These are phyloP conservation scores for Hedya salicella DNA, from an alignment of 2,888 invertebrate species.

Conservation along the genomic window DNA sequence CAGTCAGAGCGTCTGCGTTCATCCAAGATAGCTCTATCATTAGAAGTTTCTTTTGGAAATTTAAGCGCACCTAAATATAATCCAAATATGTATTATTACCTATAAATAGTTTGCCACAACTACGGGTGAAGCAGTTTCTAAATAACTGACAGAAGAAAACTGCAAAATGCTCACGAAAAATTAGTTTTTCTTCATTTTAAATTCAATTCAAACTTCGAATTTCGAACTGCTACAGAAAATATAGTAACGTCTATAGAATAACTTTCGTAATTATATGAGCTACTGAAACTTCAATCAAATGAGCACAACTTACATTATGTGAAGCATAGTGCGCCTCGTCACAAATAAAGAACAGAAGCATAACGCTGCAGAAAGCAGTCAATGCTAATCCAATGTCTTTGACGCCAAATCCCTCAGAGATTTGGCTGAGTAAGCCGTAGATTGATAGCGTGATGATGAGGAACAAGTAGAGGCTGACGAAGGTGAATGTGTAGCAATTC, in stretches of 20 bases:
- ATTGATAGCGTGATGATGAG: conserved; percentile 90
- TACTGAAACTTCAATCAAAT: too few relatives aligned
- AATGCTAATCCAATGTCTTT: conserved; percentile 89
- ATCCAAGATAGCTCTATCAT: conserved; percentile 91
- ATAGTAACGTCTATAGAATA: too few relatives aligned
- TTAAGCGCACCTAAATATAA: conserved; percentile 84
- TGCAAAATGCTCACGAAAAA: too few relatives aligned
- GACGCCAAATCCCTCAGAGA: conserved; percentile 89
- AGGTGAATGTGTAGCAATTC: conserved; percentile 88
- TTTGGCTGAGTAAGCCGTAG: conserved; percentile 89
- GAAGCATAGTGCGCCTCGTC: conserved; percentile 91
- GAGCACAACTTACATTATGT: conserved; percentile 88
- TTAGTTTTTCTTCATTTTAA: too few relatives aligned
- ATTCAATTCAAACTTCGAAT: too few relatives aligned
- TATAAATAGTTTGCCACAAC: not conserved
- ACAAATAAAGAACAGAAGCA: conserved; percentile 89
- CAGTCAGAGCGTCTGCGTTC: conserved; percentile 90
- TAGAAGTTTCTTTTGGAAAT: conserved; percentile 90
- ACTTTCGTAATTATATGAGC: too few relatives aligned
- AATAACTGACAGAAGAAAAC: too few relatives aligned
- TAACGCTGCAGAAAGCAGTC: conserved; percentile 87
- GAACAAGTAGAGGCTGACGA: conserved; percentile 88
- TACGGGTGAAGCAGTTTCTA: too few relatives aligned
- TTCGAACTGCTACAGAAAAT: too few relatives aligned
- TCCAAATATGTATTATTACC: not conserved